These are phyloP conservation scores for Drosophila athabasca DNA, from an alignment of 1,140 invertebrate genomes.

Conservation along the genomic window DNA sequence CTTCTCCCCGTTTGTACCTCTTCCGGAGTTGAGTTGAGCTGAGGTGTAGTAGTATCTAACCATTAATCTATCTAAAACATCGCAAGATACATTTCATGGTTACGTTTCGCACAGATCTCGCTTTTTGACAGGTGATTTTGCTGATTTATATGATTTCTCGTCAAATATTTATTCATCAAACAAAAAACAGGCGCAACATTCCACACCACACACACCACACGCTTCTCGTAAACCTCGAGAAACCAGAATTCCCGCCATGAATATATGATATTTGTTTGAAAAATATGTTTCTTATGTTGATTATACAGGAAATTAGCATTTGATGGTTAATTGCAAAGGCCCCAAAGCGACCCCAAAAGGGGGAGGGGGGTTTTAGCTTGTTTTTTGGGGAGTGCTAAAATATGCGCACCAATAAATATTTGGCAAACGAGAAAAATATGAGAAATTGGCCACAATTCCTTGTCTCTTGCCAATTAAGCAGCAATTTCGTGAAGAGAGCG, in stretches of 20 bases:
- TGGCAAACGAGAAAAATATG: slow-evolving; percentile 18
- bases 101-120: slow-evolving; percentile 15
- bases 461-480: slow-evolving; percentile 58
- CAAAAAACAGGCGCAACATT: not conserved
- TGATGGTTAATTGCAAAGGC: slow-evolving; percentile 49
- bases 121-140: slow-evolving; percentile 48
- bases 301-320: slow-evolving; percentile 57
- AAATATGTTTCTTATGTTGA: slow-evolving; percentile 18
- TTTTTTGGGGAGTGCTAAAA: slow-evolving; percentile 38
- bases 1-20: no score
- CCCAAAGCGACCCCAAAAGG: not conserved
- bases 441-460: slow-evolving; percentile 20
- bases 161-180: slow-evolving; percentile 42
- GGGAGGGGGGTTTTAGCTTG: slow-evolving; percentile 14
- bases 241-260: slow-evolving; percentile 34
- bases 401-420: slow-evolving; percentile 49
- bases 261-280: slow-evolving; percentile 37
- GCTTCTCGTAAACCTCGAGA: slow-evolving; percentile 34
- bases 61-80: no score
- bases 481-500: slow-evolving; percentile 29
- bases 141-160: slow-evolving; percentile 32
- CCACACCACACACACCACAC: not conserved
- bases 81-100: slow-evolving; percentile 10
- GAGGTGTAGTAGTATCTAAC: no score
- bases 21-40: no score